phyloP scores from a whole-genome alignment of 2,797 vertebrate genomes.

The Anguilla megastoma region DNA sequence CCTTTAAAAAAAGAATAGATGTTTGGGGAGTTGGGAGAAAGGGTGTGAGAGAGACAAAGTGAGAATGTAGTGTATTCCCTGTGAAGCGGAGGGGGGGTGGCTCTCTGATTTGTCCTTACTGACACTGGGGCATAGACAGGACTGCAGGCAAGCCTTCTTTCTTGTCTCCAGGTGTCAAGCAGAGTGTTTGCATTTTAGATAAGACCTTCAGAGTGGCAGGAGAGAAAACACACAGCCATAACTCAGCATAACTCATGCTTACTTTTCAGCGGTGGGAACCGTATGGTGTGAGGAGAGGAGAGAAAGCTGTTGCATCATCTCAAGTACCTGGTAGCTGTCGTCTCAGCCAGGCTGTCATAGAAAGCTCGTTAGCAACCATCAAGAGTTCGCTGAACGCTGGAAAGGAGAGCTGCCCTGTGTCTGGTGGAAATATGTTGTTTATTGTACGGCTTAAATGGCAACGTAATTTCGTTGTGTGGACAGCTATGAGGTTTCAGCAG shows the following conservation, averaged over 20 bases:
- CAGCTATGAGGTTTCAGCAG: constrained; percentile 7
- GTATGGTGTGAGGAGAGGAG: background rate
- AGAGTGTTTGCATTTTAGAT: background rate
- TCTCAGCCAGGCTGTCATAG: background rate
- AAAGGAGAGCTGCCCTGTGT: background rate
- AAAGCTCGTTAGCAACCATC: constrained; percentile 3
- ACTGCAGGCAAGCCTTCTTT: background rate
- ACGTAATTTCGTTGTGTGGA: constrained; percentile 6
- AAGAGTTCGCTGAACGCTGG: background rate
- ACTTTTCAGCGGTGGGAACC: background rate
- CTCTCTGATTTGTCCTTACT: background rate
- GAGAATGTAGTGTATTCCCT: constrained; percentile 3
- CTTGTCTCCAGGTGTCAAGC: background rate
- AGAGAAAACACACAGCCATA: background rate
- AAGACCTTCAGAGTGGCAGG: background rate
- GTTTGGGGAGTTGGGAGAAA: background rate
- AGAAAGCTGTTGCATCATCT: constrained; percentile 3
- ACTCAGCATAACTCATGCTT: background rate
- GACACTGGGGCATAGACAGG: background rate
- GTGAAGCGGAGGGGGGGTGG: background rate
- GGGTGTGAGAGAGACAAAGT: background rate
- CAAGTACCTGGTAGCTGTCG: background rate
- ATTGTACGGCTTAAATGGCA: background rate
- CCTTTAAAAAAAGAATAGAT: background rate
- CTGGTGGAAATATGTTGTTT: background rate